Conservation (phyloP, 2,113 vertebrate genomes). For the Dicerorhinus sumatrensis region DNA sequence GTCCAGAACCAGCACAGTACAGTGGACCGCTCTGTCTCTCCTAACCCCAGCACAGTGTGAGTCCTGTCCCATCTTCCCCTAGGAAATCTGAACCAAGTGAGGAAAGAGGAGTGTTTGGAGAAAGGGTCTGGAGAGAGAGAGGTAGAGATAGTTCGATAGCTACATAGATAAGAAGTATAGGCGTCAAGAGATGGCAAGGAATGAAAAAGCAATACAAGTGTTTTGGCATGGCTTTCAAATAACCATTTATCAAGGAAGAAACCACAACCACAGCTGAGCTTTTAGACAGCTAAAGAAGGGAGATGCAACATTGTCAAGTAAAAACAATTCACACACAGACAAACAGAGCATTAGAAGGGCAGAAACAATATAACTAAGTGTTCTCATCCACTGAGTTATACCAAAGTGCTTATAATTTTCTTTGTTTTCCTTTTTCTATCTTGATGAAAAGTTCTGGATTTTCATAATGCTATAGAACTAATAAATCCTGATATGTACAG, state of each 20-base stretch:
- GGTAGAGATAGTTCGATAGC: neutral
- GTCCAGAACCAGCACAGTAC: neutral
- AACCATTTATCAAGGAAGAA: constrained; percentile 19
- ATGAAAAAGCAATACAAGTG: neutral
- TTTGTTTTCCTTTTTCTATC: constrained; percentile 21
- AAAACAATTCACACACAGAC: neutral
- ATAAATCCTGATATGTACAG: neutral
- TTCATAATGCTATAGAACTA: constrained; percentile 7
- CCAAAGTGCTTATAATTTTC: neutral
- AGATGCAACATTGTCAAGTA: neutral
- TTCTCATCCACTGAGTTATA: neutral
- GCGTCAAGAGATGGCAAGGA: neutral
- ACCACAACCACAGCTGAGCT: neutral
- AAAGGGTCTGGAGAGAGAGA: neutral
- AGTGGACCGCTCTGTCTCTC: neutral
- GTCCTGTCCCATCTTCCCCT: neutral
- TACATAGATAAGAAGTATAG: neutral
- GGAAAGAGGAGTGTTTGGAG: neutral
- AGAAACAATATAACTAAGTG: neutral
- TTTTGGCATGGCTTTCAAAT: constrained; percentile 46
- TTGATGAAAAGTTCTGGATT: constrained; percentile 15
- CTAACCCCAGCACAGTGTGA: neutral
- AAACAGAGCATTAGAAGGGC: neutral
- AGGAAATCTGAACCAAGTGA: constrained; percentile 18
- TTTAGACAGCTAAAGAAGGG: neutral